A percentile compares a stretch with the other conserved stretches of the same genome.
Evolutionary conservation across 2,797 vertebrate species (phyloP).

Genomic region (Cercopithecus diana): DNA sequence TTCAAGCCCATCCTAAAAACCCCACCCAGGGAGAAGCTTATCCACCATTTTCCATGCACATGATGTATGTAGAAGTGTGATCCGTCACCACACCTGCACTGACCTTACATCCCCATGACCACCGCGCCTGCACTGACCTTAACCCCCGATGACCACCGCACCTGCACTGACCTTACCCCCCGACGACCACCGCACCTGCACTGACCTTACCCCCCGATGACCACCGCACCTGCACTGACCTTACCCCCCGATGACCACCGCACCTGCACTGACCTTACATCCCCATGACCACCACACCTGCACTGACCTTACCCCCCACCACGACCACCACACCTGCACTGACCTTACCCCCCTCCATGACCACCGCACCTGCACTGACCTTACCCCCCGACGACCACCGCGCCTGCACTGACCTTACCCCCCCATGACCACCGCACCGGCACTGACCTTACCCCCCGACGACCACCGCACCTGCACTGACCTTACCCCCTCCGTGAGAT

Average conservation of each 20-base stretch:
- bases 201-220: fast-evolving
- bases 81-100: fast-evolving
- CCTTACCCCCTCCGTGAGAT: no score
- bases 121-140: no score
- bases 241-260: fast-evolving
- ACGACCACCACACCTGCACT: fast-evolving
- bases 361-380: no score
- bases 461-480: fast-evolving
- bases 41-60: fast-evolving
- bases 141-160: fast-evolving
- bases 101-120: fast-evolving
- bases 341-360: fast-evolving
- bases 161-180: background rate
- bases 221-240: background rate
- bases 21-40: background rate
- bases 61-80: background rate
- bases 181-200: fast-evolving
- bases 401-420: fast-evolving
- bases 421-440: fast-evolving
- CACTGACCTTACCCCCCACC: no score
- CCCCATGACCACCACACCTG: fast-evolving
- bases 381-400: fast-evolving
- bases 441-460: no score
- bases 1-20: background rate
- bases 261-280: no score